Conservation (phyloP, 2,113 vertebrate genomes). For the Eulemur rufifrons region DNA sequence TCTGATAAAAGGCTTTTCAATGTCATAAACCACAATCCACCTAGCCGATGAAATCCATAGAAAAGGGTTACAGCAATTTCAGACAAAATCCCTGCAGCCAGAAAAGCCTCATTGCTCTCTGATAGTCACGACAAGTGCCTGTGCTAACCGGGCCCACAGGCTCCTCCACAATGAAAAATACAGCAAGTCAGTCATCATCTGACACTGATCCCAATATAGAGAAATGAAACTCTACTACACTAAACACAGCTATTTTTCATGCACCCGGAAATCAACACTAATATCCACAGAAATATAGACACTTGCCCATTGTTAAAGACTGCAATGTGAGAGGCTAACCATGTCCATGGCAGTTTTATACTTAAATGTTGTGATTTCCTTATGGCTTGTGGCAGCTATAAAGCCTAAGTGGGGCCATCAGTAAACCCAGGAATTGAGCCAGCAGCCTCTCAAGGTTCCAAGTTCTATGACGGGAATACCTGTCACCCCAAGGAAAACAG, state of each 20-base stretch:
- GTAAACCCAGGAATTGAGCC: not conserved
- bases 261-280: not conserved
- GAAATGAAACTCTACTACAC: not conserved
- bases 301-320: not conserved
- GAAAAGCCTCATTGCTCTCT: not conserved
- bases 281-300: not conserved
- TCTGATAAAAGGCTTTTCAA: not conserved
- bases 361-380: not conserved
- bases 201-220: not conserved
- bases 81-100: not conserved
- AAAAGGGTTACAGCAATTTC: not conserved
- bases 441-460: not conserved
- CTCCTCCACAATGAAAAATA: not conserved
- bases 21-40: not conserved
- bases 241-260: not conserved
- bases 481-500: not conserved
- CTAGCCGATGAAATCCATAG: not conserved
- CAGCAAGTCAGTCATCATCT: not conserved
- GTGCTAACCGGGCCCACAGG: not conserved
- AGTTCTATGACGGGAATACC: not conserved
- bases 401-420: not conserved
- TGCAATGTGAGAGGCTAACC: not conserved
- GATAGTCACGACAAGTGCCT: not conserved
- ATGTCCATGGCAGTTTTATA: rapidly evolving
- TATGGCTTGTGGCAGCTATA: not conserved